These are phyloP conservation scores for Paracentrotus lividus DNA, from an alignment of 53 echinoderm and acorn worm genomes.

Conservation along the genomic window DNA sequence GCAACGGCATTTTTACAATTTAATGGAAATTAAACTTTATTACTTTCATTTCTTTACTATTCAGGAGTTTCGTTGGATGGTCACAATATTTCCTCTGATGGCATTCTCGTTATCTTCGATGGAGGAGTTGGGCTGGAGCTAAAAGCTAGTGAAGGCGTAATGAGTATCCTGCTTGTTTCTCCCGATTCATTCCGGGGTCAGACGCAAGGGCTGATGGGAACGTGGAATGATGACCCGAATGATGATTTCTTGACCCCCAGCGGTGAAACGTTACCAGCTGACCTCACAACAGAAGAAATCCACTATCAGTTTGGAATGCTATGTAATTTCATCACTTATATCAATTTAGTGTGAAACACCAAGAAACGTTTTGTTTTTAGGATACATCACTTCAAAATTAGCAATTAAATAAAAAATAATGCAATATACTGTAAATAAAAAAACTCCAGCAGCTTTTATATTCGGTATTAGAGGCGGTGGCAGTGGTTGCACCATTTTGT, in stretches of 20 bases:
- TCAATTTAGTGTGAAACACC: too few relatives aligned
- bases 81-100: conserved; percentile 21
- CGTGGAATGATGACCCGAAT: conserved; percentile 32
- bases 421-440: too few relatives aligned
- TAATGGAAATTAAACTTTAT: too few relatives aligned
- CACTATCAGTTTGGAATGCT: conserved; percentile 33
- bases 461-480: too few relatives aligned
- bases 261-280: neutral
- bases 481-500: too few relatives aligned
- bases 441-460: too few relatives aligned
- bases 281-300: conserved; percentile 15
- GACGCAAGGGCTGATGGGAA: conserved; percentile 59
- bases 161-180: conserved; percentile 39
- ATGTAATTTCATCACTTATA: neutral
- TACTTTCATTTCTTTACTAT: neutral
- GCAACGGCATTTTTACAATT: too few relatives aligned
- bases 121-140: conserved; percentile 30
- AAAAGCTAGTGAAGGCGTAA: conserved; percentile 11
- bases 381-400: too few relatives aligned
- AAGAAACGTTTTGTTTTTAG: too few relatives aligned
- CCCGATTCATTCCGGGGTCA: conserved; percentile 35
- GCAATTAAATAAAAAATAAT: too few relatives aligned
- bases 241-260: conserved; percentile 47
- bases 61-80: conserved; percentile 13
- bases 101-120: conserved; percentile 37